Percentiles rank a stretch among this genome's conserved stretches.
phyloP scores from a whole-genome alignment of 2,113 vertebrate species.

The Chunga burmeisteri region DNA sequence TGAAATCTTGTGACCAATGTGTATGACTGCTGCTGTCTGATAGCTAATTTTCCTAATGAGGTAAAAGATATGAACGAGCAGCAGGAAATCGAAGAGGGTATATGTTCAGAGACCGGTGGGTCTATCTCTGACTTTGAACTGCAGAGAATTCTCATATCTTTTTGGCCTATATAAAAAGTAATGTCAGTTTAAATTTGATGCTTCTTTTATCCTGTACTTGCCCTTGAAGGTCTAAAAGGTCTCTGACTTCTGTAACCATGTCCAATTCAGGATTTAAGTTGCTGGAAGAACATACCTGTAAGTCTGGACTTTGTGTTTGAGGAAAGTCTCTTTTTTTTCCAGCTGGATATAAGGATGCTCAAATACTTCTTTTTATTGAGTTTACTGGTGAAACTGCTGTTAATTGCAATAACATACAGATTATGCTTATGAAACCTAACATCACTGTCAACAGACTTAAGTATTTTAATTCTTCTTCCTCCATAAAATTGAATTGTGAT shows the following conservation, averaged over 20 bases:
- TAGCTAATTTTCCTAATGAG: background rate
- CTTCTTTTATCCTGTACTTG: background rate
- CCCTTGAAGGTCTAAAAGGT: background rate
- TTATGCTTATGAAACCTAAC: background rate
- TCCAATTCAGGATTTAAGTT: background rate
- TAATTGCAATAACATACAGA: background rate
- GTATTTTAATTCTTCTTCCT: background rate
- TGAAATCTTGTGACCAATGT: background rate
- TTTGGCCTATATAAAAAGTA: background rate
- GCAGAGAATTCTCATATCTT: background rate
- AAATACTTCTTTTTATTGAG: background rate
- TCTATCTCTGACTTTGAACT: background rate
- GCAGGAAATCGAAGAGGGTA: background rate
- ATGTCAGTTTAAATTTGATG: background rate
- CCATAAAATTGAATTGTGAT: background rate
- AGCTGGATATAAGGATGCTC: background rate
- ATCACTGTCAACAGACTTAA: background rate
- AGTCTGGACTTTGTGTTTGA: background rate
- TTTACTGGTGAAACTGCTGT: background rate
- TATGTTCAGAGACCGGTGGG: background rate
- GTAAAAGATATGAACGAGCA: background rate
- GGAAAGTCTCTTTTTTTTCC: background rate
- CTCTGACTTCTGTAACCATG: background rate
- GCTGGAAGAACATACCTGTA: background rate
- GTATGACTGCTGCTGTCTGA: background rate